Percentiles rank a stretch among this genome's conserved stretches.
These are phyloP conservation scores for Drosophila kokeensis DNA, from an alignment of 2,888 invertebrate species.

Conservation along the genomic window DNA sequence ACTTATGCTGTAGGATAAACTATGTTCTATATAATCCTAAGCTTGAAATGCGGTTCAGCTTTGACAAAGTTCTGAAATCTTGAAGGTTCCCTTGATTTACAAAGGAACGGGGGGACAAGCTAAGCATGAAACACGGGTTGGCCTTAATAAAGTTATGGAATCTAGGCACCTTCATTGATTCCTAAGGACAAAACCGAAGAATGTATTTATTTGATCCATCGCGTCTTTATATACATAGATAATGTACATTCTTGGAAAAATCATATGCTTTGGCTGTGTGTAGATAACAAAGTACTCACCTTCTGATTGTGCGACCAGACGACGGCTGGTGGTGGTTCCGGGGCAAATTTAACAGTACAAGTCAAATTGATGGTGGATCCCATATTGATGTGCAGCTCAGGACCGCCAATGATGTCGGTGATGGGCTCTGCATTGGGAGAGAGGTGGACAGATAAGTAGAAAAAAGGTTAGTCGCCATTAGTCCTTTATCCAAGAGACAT, in stretches of 20 bases:
- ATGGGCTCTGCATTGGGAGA: constrained; percentile 88
- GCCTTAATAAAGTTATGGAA: neutral
- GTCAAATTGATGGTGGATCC: constrained; percentile 95
- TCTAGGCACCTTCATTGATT: neutral
- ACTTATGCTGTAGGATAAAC: neutral
- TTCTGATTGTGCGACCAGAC: constrained; percentile 92
- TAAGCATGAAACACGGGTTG: neutral
- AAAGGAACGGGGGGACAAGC: neutral
- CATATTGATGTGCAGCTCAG: constrained; percentile 93
- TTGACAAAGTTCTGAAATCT: neutral
- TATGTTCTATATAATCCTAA: neutral
- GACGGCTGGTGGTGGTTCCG: constrained; percentile 93
- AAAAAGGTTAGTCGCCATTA: neutral
- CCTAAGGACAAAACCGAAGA: neutral
- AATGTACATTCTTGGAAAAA: neutral
- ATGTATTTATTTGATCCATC: neutral
- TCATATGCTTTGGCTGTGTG: neutral
- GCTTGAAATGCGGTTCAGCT: neutral
- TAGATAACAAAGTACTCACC: constrained; percentile 83
- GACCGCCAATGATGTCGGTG: constrained; percentile 92
- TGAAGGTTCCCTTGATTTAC: neutral
- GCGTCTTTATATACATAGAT: neutral
- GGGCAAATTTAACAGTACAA: constrained; percentile 92
- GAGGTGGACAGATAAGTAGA: neutral
- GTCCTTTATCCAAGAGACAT: neutral